Conservation (phyloP, 2,888 invertebrate genomes). For the Apodemia hepburni region DNA sequence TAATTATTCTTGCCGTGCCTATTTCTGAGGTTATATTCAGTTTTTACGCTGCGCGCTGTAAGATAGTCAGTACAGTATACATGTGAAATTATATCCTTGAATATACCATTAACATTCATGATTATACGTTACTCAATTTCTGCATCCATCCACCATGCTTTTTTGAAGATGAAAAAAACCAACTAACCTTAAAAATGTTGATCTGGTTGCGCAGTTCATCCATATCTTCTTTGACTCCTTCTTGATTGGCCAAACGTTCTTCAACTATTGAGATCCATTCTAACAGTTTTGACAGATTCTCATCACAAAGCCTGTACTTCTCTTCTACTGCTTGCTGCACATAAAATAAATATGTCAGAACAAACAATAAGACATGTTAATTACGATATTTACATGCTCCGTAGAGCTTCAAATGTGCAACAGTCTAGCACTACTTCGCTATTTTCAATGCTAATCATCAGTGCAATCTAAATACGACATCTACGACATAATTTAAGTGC, state of each 20-base stretch:
- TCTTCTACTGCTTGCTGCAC: conserved; percentile 96
- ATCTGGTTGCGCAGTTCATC: conserved; percentile 94
- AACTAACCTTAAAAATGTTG: conserved; percentile 88
- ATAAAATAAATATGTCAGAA: conserved; percentile 40
- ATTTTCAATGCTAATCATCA: conserved; percentile 17
- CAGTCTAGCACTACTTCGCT: conserved; percentile 14
- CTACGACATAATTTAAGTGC: conserved; percentile 10
- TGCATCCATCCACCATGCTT: too few species aligned
- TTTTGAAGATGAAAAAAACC: not conserved
- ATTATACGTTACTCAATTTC: too few species aligned
- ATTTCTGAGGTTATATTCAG: too few species aligned
- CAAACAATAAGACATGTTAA: conserved; percentile 22
- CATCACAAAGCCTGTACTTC: conserved; percentile 95
- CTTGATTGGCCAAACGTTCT: conserved; percentile 90
- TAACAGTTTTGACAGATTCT: conserved; percentile 89
- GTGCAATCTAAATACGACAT: conserved; percentile 18
- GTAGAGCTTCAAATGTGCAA: conserved; percentile 21
- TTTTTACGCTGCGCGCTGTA: too few species aligned
- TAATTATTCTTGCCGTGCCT: too few species aligned
- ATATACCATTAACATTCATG: too few species aligned
- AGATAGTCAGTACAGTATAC: too few species aligned
- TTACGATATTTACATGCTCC: conserved; percentile 25
- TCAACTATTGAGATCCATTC: conserved; percentile 94
- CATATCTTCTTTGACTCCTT: conserved; percentile 91
- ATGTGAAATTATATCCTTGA: too few species aligned